These are phyloP conservation scores for Acanthornis magna DNA, from an alignment of 2,797 vertebrate species.

Conservation along the genomic window DNA sequence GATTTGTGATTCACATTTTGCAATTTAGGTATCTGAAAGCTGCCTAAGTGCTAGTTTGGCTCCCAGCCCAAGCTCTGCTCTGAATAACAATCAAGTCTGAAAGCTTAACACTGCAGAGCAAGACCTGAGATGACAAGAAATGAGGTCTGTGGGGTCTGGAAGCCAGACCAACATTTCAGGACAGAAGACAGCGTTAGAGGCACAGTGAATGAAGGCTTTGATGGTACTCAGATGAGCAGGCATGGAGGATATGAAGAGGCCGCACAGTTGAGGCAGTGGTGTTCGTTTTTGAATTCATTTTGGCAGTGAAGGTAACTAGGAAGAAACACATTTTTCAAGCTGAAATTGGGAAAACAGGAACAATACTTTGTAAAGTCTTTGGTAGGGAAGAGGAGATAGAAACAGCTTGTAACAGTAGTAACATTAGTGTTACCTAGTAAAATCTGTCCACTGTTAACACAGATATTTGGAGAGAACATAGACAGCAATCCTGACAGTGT, in stretches of 20 bases:
- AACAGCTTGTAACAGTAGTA: neutral
- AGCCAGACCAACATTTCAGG: neutral
- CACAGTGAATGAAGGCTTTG: neutral
- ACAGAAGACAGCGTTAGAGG: neutral
- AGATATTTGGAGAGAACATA: neutral
- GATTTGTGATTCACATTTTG: neutral
- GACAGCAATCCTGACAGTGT: neutral
- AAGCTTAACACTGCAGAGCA: neutral
- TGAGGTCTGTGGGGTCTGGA: neutral
- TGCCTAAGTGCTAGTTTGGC: conserved; percentile 31
- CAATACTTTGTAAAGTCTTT: neutral
- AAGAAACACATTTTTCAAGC: neutral
- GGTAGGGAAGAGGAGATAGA: neutral
- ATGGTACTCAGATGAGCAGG: neutral
- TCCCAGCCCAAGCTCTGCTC: neutral
- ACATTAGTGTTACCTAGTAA: neutral
- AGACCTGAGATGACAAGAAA: neutral
- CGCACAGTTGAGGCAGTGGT: neutral
- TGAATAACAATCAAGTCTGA: neutral
- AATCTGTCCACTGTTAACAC: neutral
- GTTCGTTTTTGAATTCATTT: neutral
- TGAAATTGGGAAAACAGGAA: neutral
- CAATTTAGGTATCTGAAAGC: neutral
- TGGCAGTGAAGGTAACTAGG: neutral
- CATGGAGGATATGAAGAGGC: neutral